A percentile compares a stretch with the other conserved stretches of the same genome.
phyloP scores from a whole-genome alignment of 1,140 invertebrate genomes.

The Solenopsis invicta region DNA sequence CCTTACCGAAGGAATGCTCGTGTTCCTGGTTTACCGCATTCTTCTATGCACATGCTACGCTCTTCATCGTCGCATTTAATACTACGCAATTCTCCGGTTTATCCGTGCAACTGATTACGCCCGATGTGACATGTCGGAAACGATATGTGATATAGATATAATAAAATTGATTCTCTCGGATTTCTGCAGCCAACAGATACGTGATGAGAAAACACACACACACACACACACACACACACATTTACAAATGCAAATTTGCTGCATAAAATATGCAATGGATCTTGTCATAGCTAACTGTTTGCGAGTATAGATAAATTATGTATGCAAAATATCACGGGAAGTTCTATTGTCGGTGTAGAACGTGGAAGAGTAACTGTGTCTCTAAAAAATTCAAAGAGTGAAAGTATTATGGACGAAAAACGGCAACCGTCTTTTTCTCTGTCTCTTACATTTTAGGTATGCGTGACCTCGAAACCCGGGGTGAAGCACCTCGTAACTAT shows the following conservation, averaged over 20 bases:
- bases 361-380: neutral
- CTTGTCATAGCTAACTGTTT: neutral
- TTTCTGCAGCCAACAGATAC: neutral
- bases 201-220: neutral
- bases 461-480: conserved; percentile 29
- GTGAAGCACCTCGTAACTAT: conserved; percentile 38
- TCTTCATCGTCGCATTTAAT: neutral
- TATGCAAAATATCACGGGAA: neutral
- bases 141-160: neutral
- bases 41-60: neutral
- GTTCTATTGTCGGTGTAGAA: neutral
- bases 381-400: neutral
- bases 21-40: conserved; percentile 24
- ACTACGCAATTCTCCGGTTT: neutral
- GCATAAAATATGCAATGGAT: neutral
- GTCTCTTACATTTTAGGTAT: conserved; percentile 5
- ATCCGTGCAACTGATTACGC: neutral
- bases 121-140: neutral
- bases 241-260: neutral
- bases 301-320: neutral
- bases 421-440: neutral
- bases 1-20: conserved; percentile 1
- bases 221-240: no score
- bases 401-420: conserved; percentile 2
- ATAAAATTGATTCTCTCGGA: neutral